These are phyloP conservation scores for Elephas maximus DNA, from an alignment of 2,113 vertebrate genomes.

Conservation along the genomic window DNA sequence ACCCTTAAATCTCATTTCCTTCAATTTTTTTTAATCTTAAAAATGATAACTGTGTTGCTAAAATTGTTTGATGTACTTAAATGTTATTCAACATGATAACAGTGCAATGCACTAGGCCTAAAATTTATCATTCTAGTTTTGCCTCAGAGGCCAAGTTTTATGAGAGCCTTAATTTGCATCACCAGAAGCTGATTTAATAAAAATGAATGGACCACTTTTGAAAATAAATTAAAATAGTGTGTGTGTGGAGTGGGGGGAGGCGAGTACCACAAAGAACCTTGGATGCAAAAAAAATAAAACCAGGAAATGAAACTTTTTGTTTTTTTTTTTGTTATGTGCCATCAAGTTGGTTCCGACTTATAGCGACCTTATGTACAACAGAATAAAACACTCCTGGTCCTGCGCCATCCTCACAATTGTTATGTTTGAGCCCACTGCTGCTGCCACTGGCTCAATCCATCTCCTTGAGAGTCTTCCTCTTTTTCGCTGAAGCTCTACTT, in stretches of 20 bases:
- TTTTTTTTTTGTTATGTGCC: no score
- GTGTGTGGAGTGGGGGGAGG: no score
- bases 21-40: slow-evolving; percentile 62
- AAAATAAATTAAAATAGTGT: slow-evolving; percentile 70
- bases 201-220: slow-evolving; percentile 60
- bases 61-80: slow-evolving; percentile 63
- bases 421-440: no score
- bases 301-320: background rate
- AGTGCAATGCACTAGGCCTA: slow-evolving; percentile 59
- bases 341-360: no score
- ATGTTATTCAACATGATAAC: slow-evolving; percentile 65
- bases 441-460: no score
- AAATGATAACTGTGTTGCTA: slow-evolving; percentile 51
- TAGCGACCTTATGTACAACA: no score
- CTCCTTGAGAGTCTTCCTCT: no score
- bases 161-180: slow-evolving; percentile 76
- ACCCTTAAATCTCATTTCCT: slow-evolving; percentile 25
- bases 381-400: no score
- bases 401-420: no score
- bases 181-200: slow-evolving; percentile 74
- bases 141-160: slow-evolving; percentile 74
- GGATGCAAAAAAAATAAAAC: background rate
- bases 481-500: no score
- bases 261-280: background rate
- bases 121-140: slow-evolving; percentile 76